Conservation (phyloP, 2,888 invertebrate genomes). For the Phortica okadai region DNA sequence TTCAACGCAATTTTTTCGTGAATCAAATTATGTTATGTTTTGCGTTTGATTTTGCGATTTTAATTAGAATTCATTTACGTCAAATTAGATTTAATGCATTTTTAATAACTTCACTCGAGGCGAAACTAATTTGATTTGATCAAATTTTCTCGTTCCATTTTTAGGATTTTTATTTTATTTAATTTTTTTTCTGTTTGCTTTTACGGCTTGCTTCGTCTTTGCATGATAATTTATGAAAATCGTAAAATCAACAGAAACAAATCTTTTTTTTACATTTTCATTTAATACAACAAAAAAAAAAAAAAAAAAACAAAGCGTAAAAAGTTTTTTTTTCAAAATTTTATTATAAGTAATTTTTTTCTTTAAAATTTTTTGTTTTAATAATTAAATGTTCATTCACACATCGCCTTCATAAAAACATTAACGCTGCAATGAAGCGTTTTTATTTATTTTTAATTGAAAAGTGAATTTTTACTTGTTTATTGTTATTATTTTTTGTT, state of each 20-base stretch:
- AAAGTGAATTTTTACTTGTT: background rate
- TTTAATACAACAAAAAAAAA: background rate
- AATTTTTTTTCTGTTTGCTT: background rate
- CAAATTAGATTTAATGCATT: constrained; percentile 22
- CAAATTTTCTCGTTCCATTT: background rate
- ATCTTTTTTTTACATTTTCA: constrained; percentile 32
- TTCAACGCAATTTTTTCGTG: background rate
- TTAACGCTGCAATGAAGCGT: constrained; percentile 53
- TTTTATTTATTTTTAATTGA: constrained; percentile 7
- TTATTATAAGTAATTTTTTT: constrained; percentile 33
- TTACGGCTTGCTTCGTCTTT: background rate
- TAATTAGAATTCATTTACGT: constrained; percentile 14
- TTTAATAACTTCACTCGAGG: constrained; percentile 8
- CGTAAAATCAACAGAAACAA: constrained; percentile 6
- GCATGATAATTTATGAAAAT: constrained; percentile 16
- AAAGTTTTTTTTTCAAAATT: background rate
- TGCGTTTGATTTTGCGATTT: background rate
- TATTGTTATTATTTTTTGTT: background rate
- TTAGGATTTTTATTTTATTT: background rate
- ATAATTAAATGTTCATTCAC: constrained; percentile 62
- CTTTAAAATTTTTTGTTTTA: constrained; percentile 49
- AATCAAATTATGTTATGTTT: background rate
- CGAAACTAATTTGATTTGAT: background rate
- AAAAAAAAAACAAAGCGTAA: too few relatives aligned
- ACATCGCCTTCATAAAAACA: constrained; percentile 60